A percentile compares a stretch with the other conserved stretches of the same genome.
Conservation (phyloP, 2,888 invertebrate genomes). For the Lepidocyrtoides sp. region DNA sequence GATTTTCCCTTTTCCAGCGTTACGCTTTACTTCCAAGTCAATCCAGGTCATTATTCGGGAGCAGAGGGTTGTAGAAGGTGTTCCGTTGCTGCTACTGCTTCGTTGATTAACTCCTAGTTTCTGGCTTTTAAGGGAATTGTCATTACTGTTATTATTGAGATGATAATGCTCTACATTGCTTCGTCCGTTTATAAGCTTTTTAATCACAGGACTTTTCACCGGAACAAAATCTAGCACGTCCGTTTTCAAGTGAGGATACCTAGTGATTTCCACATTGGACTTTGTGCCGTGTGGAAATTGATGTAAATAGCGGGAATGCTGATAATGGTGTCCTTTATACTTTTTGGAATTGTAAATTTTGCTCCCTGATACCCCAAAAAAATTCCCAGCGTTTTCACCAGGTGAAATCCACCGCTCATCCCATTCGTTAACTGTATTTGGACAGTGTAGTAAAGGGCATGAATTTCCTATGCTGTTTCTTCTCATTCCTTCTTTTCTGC, state of each 20-base stretch:
- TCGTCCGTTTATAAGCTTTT: conserved; percentile 66
- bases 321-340: conserved; percentile 37
- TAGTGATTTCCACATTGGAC: conserved; percentile 31
- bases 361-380: conserved; percentile 68
- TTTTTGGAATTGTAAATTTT: conserved; percentile 67
- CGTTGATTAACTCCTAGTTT: neutral
- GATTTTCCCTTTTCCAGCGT: conserved; percentile 29
- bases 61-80: conserved; percentile 72
- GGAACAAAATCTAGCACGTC: conserved; percentile 72
- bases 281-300: conserved; percentile 28
- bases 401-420: neutral
- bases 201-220: conserved; percentile 77
- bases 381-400: neutral
- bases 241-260: conserved; percentile 8
- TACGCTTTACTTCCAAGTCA: conserved; percentile 82
- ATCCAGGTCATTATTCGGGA: conserved; percentile 84
- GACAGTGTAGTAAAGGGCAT: neutral
- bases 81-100: neutral
- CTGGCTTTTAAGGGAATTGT: neutral
- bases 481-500: neutral
- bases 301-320: conserved; percentile 17
- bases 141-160: neutral
- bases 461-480: neutral
- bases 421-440: neutral
- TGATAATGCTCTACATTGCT: no score